Evolutionary conservation across 30 jellyfish, hydroid and myxozoan genomes (phyloP), one percentile per base, ranked within the genome.

Genomic region (Rhopilema esculentum): DNA sequence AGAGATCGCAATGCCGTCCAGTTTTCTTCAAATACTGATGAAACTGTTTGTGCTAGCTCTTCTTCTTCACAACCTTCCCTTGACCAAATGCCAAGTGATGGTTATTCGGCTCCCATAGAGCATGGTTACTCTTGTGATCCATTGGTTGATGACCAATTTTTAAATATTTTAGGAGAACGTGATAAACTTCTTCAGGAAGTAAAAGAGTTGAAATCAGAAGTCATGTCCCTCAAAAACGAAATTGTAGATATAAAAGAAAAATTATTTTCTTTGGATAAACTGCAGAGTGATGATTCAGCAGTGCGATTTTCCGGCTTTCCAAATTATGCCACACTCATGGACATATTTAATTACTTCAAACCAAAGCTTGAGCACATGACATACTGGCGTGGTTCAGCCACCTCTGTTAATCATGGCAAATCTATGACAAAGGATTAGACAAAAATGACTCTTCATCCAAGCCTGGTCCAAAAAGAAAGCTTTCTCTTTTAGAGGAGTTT

Each of bases 391-490:
- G 90, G 83, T 26, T 74, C 91, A 75, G 64, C 33, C 32, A 74
- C 91, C 49, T 12, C 75, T 30, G 74, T 27, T n/a, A 73, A 75
- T 40, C 25, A 16, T 4, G 51, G 27, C 25, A 71, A 53, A 73
- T 52, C 28, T 8, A 16, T 4, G 51, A 53, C 25, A 71, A 53
- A 27, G 21, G 24, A 49, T n/a, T 28, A 73, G 81, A 86, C 57
- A 0, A 20, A 29, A 50, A 66, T 18, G 27, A 53, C 4, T 53
- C 79, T 19, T 25, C 65, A 9, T 78, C 65, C 27, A 83, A 75
- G 27, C 85, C 64, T 65, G 91, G 96, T 8, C 88, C 57, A 8
- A 64, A 76, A 49, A 49, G 96, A 26, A 51, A 21, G 22, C 91
- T 88, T 18, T 31, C 86, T 19, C 80, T 78, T 8, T 66, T 48